These are phyloP conservation scores for Coregonus ussuriensis DNA, from an alignment of 2,797 vertebrate species.

Conservation along the genomic window DNA sequence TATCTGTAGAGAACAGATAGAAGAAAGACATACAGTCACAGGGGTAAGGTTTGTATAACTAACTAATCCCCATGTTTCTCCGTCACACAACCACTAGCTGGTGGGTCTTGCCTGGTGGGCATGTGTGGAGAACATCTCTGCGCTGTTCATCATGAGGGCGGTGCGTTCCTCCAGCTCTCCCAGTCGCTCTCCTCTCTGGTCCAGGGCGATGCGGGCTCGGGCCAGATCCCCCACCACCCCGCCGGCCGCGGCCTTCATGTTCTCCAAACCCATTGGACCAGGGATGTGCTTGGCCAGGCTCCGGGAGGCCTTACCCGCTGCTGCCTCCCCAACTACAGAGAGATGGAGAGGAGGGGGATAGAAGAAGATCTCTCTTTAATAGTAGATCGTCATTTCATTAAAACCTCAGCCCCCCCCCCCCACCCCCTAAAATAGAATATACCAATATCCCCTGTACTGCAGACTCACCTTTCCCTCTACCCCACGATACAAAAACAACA, in stretches of 20 bases:
- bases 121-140: slow-evolving; percentile 94
- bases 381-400: no score
- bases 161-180: slow-evolving; percentile 96
- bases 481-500: no score
- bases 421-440: no score
- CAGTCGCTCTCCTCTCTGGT: slow-evolving; percentile 93
- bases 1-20: slow-evolving; percentile 73
- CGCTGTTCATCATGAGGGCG: slow-evolving; percentile 94
- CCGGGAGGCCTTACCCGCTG: slow-evolving; percentile 92
- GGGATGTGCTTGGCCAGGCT: slow-evolving; percentile 97
- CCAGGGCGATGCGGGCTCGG: slow-evolving; percentile 89
- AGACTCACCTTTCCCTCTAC: no score
- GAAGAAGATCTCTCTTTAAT: background rate
- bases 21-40: background rate
- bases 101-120: slow-evolving; percentile 86
- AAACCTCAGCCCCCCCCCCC: no score
- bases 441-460: no score
- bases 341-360: slow-evolving; percentile 15
- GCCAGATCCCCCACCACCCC: slow-evolving; percentile 91
- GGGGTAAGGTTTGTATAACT: background rate
- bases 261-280: slow-evolving; percentile 87
- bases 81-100: background rate
- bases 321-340: slow-evolving; percentile 89
- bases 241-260: slow-evolving; percentile 87
- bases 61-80: no score